A percentile compares a stretch with the other conserved stretches of the same genome.
These are phyloP conservation scores for Oligia latruncula DNA, from an alignment of 2,888 invertebrate genomes.

Conservation along the genomic window DNA sequence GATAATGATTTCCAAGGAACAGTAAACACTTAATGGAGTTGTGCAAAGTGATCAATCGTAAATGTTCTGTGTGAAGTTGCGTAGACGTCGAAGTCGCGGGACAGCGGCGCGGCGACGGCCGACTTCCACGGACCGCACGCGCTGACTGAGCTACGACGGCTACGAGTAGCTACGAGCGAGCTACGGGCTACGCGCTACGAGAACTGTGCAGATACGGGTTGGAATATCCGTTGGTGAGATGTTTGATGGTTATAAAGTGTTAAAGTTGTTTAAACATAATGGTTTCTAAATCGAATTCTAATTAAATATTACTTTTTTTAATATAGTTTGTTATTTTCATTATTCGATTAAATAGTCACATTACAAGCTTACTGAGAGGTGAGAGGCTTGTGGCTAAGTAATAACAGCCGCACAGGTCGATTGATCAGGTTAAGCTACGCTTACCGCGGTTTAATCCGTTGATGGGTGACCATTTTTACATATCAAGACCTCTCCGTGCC, in stretches of 20 bases:
- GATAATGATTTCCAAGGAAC: conserved; percentile 57
- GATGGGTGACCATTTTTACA: not conserved
- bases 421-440: too few species aligned
- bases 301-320: not conserved
- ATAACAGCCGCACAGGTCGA: too few species aligned
- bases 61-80: conserved; percentile 68
- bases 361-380: not conserved
- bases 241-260: not conserved
- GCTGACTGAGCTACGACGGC: conserved; percentile 79
- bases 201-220: conserved; percentile 36
- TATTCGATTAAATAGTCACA: not conserved
- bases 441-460: not conserved
- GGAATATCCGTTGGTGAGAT: not conserved
- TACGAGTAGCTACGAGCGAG: conserved; percentile 71
- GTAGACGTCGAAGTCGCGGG: conserved; percentile 68
- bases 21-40: conserved; percentile 71
- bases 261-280: not conserved
- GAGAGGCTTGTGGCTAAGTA: too few species aligned
- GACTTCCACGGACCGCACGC: conserved; percentile 82
- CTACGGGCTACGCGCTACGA: conserved; percentile 72
- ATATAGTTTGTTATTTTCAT: not conserved
- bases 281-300: not conserved
- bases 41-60: conserved; percentile 64
- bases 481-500: not conserved
- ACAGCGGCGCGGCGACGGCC: conserved; percentile 79